Evolutionary conservation across 2,113 vertebrate genomes (phyloP).

Genomic region (Meleagris gallopavo): DNA sequence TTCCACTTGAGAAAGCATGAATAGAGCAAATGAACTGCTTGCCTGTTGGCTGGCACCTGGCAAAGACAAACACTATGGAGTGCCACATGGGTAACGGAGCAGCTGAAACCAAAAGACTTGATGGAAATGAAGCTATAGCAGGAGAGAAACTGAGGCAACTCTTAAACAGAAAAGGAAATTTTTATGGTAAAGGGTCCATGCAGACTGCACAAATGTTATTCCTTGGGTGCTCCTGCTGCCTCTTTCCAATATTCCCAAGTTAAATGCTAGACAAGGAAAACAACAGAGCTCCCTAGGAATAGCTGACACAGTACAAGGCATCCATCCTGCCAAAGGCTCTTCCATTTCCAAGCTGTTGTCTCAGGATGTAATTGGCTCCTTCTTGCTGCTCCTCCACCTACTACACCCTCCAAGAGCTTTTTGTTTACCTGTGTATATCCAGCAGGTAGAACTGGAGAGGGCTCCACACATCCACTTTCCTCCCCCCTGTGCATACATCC

Average conservation of each 20-base stretch:
- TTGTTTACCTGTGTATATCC: neutral
- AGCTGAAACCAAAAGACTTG: neutral
- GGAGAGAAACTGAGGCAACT: neutral
- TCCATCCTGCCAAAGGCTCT: neutral
- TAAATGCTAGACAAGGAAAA: neutral
- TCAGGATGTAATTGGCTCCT: neutral
- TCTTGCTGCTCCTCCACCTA: neutral
- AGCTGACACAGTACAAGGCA: neutral
- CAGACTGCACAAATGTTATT: neutral
- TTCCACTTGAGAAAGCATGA: slow-evolving; percentile 20
- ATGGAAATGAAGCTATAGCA: neutral
- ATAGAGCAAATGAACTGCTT: neutral
- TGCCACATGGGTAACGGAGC: neutral
- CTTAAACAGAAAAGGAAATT: neutral
- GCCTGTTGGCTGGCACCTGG: neutral
- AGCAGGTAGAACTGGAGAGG: neutral
- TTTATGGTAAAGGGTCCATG: neutral
- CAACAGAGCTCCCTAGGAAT: neutral
- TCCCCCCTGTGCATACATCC: neutral
- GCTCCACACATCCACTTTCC: neutral
- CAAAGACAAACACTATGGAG: neutral
- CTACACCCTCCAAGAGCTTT: neutral
- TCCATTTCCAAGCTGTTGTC: neutral
- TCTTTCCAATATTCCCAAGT: neutral
- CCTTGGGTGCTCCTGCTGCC: neutral